A percentile compares a stretch with the other conserved stretches of the same genome.
phyloP scores from a whole-genome alignment of 1,140 invertebrate genomes.

The Pogonomyrmex californicus region DNA sequence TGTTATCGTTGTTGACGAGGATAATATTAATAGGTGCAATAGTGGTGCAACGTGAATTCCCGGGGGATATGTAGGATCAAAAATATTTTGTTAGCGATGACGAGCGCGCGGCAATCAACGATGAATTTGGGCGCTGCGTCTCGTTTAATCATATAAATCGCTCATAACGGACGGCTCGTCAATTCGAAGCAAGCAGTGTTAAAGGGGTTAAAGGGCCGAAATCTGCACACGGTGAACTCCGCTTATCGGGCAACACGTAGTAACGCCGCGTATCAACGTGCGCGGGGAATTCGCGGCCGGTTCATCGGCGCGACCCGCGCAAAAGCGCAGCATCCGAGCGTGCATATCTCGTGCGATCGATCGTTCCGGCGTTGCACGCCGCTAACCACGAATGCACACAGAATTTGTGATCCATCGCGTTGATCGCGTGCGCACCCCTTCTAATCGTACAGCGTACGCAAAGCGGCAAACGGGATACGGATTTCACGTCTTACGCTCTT shows the following conservation, averaged over 20 bases:
- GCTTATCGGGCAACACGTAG: conserved; percentile 48
- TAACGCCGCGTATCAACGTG: conserved; percentile 11
- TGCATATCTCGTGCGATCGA: conserved; percentile 60
- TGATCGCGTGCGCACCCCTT: conserved; percentile 44
- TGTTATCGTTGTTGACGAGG: not conserved
- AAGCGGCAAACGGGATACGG: conserved; percentile 9
- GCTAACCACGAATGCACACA: conserved; percentile 57
- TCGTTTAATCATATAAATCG: conserved; percentile 53
- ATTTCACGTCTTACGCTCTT: conserved; percentile 35
- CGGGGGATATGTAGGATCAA: not conserved
- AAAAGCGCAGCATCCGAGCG: conserved; percentile 59
- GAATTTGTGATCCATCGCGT: conserved; percentile 57
- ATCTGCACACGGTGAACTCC: conserved; percentile 40
- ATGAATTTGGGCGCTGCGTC: not conserved
- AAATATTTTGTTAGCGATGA: conserved; percentile 44
- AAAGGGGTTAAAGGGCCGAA: conserved; percentile 49
- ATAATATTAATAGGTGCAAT: not conserved
- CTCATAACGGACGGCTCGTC: conserved; percentile 47
- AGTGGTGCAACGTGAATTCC: not conserved
- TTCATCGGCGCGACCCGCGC: conserved; percentile 51
- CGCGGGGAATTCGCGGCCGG: conserved; percentile 29
- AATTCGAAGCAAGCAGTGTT: conserved; percentile 41
- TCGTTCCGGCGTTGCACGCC: conserved; percentile 40
- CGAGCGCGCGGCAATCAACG: conserved; percentile 23
- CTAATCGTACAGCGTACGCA: conserved; percentile 42